phyloP scores from a whole-genome alignment of 2,113 vertebrate species.

The Piliocolobus tephrosceles region DNA sequence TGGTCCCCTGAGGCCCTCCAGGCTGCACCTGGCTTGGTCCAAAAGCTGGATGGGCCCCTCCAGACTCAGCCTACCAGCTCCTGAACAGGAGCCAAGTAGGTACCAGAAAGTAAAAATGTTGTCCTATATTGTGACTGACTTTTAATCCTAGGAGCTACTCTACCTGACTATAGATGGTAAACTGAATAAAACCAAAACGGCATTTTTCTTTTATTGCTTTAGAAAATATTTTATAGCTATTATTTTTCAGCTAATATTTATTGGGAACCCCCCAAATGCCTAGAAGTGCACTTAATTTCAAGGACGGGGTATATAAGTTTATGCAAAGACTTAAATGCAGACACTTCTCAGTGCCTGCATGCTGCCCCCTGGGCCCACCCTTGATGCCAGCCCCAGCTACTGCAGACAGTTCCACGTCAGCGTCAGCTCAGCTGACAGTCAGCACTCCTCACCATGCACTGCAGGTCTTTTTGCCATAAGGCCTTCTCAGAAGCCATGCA shows the following conservation, averaged over 20 bases:
- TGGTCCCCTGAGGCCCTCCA: background rate
- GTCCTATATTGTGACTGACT: background rate
- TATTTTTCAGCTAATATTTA: background rate
- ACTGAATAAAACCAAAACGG: background rate
- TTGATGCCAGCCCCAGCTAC: background rate
- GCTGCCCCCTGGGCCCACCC: background rate
- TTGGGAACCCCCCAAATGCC: background rate
- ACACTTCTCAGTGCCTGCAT: background rate
- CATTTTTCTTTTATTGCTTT: background rate
- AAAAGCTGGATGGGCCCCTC: background rate
- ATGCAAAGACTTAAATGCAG: background rate
- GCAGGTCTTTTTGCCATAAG: background rate
- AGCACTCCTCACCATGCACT: background rate
- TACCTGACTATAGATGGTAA: background rate
- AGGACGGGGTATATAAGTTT: background rate
- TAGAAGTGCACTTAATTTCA: background rate
- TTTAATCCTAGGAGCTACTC: conserved; percentile 5
- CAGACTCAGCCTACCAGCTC: background rate
- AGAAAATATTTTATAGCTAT: background rate
- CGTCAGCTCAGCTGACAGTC: background rate
- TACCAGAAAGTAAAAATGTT: background rate
- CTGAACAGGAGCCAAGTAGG: background rate
- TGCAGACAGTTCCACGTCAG: background rate
- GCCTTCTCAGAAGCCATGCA: background rate
- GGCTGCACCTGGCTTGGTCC: background rate